Base-by-base conservation (phyloP, 1,140 invertebrate genomes). In the Nilaparvata lugens region DNA sequence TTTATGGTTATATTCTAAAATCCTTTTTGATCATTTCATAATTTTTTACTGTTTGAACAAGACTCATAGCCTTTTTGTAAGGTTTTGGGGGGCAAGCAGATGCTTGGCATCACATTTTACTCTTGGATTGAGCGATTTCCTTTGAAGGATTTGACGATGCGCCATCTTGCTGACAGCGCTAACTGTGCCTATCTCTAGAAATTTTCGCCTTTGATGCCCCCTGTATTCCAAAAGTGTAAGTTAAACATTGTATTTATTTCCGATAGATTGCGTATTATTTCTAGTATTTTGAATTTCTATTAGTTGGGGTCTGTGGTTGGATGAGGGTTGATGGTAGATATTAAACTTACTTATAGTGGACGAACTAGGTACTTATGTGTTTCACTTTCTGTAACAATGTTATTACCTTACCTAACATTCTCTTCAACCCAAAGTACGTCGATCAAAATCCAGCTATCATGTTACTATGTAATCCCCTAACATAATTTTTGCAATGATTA, bases 161-260 rank as follows among this genome's bases (percentile, higher is more conserved):
- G 62, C 79, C 79, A 81, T 80, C 77, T 81, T 82, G 81, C 81
- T 81, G 79, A 79, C 82, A 82, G 82, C 82, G 82, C 82, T 81
- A 79, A 79, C 80, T 73, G 81, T 82, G 81, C 80, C 82, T 80
- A 81, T 81, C 82, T 81, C 76, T 70, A 73, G 80, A 81, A 82
- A 81, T 81, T 83, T 82, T 81, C 79, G 77, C 78, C 73, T 77
- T 78, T 82, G 81, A 83, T 82, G 81, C 81, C 81, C 81, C 81
- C 81, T 82, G 78, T 79, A 75, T 79, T 75, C 75, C 73, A 73
- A 75, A 74, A 74, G 74, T 74, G 78, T 79, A 81, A 81, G 77
- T 80, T 35, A 79, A 67, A 68, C 71, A 73, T 71, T 72, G 71
- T 74, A 74, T 74, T 73, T 71, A 75, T 73, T 69, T 66, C 75